phyloP scores from a whole-genome alignment of 2,888 invertebrate species.

The Pseudolycoriella hygida region DNA sequence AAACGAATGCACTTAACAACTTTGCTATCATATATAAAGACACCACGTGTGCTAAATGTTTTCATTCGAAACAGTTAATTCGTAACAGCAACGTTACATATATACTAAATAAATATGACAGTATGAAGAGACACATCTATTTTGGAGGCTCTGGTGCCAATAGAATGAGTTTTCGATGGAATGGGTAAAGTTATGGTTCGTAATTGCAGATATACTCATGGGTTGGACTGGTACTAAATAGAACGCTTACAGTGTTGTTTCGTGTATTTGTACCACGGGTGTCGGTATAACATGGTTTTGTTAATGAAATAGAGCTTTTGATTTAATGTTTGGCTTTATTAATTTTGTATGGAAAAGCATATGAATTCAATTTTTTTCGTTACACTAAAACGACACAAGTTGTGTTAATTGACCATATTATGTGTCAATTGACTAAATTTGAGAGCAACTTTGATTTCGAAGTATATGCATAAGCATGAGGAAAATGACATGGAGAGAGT shows the following conservation, averaged over 20 bases:
- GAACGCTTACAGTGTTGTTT: background rate
- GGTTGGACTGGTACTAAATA: background rate
- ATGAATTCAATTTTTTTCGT: too few species aligned
- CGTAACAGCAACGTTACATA: background rate
- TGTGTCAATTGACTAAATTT: too few species aligned
- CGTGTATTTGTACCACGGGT: too few species aligned
- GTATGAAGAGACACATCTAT: constrained; percentile 1
- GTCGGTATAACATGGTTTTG: too few species aligned
- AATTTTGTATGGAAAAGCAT: background rate
- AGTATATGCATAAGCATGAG: too few species aligned
- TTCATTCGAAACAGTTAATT: constrained; percentile 4
- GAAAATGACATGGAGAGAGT: too few species aligned
- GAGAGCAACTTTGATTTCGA: too few species aligned
- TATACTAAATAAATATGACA: background rate
- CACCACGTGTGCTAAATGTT: constrained; percentile 7
- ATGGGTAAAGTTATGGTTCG: background rate
- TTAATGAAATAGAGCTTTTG: background rate
- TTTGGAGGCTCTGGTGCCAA: background rate
- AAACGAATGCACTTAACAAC: constrained; percentile 4
- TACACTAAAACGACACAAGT: too few species aligned
- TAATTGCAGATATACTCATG: background rate
- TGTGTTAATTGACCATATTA: too few species aligned
- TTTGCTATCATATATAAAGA: constrained; percentile 4
- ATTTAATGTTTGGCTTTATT: background rate
- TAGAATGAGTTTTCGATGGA: background rate